Evolutionary conservation across 2,113 vertebrate species (phyloP), one percentile per base, ranked within the genome.

Genomic region (Trachemys scripta): DNA sequence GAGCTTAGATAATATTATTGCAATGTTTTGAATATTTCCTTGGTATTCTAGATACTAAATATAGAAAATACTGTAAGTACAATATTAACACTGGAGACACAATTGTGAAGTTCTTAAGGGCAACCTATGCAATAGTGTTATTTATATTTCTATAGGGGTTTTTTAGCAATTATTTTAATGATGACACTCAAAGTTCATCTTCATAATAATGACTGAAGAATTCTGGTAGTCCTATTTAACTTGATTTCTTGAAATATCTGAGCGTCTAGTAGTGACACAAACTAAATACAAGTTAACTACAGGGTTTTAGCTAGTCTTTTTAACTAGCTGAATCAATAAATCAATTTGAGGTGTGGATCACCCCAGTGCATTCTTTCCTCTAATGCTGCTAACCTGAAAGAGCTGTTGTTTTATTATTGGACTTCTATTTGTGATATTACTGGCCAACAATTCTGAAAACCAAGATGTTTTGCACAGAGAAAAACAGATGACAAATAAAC

Each of bases 241-340:
- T 85, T 90, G 83, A 89, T 96, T 97, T 98, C 78, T 85, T 96
- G 69, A 92, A 96, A 94, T 88, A 96, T 38, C 53, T 94, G 84
- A 95, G 49, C 12, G 54, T 88, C 59, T 79, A 93, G 24, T 19
- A 88, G 59, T 92, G 88, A 92, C 85, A 95, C 81, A 97, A 98
- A 98, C 97, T 97, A 98, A 96, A 96, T 27, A 89, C 1, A 10
- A 90, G 69, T 82, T 96, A 90, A 95, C 96, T 94, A 94, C 80
- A 95, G 45, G 80, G 38, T 45, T 92, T 96, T 97, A 92, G 83
- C 92, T 96, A 24, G n/a, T 92, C 90, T 51, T 96, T 96, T 69
- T 92, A 90, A 86, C 62, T 93, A 97, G 96, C 92, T 98, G 93
- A 97, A 95, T 83, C 95, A 98, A 97, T 97, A 98, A 98, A 97